These are phyloP conservation scores for Noctua fimbriata DNA, from an alignment of 2,888 invertebrate species.

Conservation along the genomic window DNA sequence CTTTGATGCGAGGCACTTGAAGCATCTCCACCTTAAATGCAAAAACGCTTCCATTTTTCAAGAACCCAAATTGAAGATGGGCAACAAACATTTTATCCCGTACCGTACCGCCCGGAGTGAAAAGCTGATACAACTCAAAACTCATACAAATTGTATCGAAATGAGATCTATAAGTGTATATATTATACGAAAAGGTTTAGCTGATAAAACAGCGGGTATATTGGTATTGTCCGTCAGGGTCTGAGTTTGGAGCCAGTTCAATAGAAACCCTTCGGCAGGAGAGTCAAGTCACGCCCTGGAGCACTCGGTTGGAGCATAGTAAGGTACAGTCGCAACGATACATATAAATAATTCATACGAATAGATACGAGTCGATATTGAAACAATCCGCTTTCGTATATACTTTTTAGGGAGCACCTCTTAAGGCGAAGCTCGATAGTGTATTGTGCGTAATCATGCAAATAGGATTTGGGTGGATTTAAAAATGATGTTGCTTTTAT, in stretches of 20 bases:
- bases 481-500: constrained; percentile 60
- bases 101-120: constrained; percentile 32
- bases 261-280: constrained; percentile 65
- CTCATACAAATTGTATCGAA: constrained; percentile 67
- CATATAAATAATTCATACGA: constrained; percentile 85
- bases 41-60: constrained; percentile 62
- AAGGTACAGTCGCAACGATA: constrained; percentile 72
- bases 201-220: constrained; percentile 67
- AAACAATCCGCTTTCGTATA: constrained; percentile 79
- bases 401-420: constrained; percentile 75
- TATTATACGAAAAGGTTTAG: constrained; percentile 63
- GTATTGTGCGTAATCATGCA: constrained; percentile 62
- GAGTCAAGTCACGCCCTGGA: constrained; percentile 79
- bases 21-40: constrained; percentile 56
- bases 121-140: constrained; percentile 64
- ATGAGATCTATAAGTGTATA: constrained; percentile 59
- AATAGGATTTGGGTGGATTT: constrained; percentile 62
- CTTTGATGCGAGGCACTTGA: constrained; percentile 51
- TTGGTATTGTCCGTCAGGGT: constrained; percentile 68
- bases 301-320: constrained; percentile 71
- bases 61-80: constrained; percentile 47
- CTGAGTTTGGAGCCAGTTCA: constrained; percentile 55
- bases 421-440: constrained; percentile 71
- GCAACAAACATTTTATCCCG: constrained; percentile 51
- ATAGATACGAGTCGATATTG: constrained; percentile 78